phyloP scores from a whole-genome alignment of 2,113 vertebrate species.

The Seriola quinqueradiata region DNA sequence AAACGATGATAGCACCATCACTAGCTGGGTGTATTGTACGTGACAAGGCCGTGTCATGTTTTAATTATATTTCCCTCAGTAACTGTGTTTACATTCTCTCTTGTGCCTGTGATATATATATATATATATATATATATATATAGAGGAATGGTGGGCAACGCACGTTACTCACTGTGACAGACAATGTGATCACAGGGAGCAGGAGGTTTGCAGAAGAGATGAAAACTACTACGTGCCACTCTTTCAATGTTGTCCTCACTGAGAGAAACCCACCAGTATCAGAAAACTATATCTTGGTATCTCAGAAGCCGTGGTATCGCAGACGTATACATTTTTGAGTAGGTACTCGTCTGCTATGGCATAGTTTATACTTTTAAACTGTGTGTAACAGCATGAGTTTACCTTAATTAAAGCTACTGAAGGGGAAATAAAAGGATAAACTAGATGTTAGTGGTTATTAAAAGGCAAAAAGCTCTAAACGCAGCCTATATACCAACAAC shows the following conservation, averaged over 20 bases:
- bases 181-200: background rate
- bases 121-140: background rate
- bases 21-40: background rate
- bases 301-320: background rate
- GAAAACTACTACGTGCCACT: too few relatives aligned
- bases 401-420: background rate
- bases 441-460: background rate
- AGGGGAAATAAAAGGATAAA: background rate
- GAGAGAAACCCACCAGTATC: background rate
- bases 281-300: background rate
- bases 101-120: background rate
- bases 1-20: background rate
- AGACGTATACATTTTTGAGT: background rate
- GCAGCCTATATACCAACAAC: background rate
- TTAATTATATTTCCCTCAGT: slow-evolving; percentile 4
- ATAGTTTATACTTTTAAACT: background rate
- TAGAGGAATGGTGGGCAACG: background rate
- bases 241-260: background rate
- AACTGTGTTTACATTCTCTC: slow-evolving; percentile 12
- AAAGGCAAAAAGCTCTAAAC: slow-evolving; percentile 2
- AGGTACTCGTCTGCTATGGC: background rate
- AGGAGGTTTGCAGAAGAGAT: background rate
- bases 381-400: background rate
- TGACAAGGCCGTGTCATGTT: background rate
- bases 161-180: background rate